These are phyloP conservation scores for Phrynocephalus vlangalii DNA, from an alignment of 2,797 vertebrate species.

Conservation along the genomic window DNA sequence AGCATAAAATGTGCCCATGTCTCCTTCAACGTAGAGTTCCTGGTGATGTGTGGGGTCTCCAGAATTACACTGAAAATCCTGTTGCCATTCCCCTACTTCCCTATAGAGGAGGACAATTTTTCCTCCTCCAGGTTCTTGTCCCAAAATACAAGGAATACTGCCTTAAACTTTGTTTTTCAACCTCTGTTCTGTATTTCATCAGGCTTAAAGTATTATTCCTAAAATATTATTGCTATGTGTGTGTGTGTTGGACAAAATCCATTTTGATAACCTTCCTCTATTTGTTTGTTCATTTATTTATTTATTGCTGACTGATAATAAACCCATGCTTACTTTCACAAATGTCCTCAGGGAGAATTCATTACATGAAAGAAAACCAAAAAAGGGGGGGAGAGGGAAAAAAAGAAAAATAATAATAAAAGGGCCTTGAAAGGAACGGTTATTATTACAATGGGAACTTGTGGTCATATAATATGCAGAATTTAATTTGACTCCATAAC, in stretches of 20 bases:
- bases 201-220: constrained; percentile 43
- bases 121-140: too few relatives aligned
- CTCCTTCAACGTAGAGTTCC: too few relatives aligned
- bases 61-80: too few relatives aligned
- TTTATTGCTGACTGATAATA: constrained; percentile 66
- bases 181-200: background rate
- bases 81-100: too few relatives aligned
- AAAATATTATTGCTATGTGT: constrained; percentile 49
- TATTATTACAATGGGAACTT: constrained; percentile 71
- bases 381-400: background rate
- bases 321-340: constrained; percentile 75
- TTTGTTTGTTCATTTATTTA: constrained; percentile 48
- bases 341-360: constrained; percentile 75
- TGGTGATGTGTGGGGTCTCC: too few relatives aligned
- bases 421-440: constrained; percentile 72
- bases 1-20: too few relatives aligned
- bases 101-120: too few relatives aligned
- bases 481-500: constrained; percentile 72
- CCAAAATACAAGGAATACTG: background rate
- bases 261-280: background rate
- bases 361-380: constrained; percentile 51
- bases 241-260: constrained; percentile 65
- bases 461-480: constrained; percentile 77
- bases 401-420: constrained; percentile 61
- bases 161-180: background rate